Base-by-base conservation (phyloP, 2,113 vertebrate genomes). In the Sebastes fasciatus region DNA sequence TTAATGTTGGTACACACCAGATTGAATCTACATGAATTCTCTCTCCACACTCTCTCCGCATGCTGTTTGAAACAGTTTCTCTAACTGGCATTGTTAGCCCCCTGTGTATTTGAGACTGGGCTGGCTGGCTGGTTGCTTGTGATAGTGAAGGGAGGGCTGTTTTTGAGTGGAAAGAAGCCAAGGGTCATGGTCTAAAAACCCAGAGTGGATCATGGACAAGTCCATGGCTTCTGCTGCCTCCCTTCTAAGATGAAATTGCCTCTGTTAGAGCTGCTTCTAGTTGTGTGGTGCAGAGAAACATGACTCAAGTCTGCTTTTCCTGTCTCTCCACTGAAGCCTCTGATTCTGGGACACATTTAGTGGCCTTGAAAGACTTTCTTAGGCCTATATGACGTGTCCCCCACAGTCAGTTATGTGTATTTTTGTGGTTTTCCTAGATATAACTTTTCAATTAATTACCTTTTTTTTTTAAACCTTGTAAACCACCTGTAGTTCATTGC, bases 111-210 rank as follows among this genome's bases (percentile, higher is more conserved):
- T 0, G 2, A 72, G 14, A 14, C 48, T 26, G 54, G 52, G 17
- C 64, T 1, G 17, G 34, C 45, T 12, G 21, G 23, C 43, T 85
- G 65, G 62, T 69, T 61, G 45, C 43, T 70, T 0, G 8, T 64
- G 40, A 21, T 63, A n/a, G 58, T 58, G 49, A 62, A 54, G 26
- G 16, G 16, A 8, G 43, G 62, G 48, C 11, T 74, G 67, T 75
- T 79, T 62, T 54, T 17, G 13, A 52, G 57, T 52, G 21, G 4
- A 75, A 60, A 23, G 19, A 58, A 65, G 73, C 63, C 77, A 14
- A 66, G 52, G 60, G 78, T 87, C 88, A 77, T 60, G 48, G 61
- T 86, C 48, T 86, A 57, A 83, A 34, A 88, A 82, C 62, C 62
- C 79, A 2, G 49, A 88, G 74, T 13, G 13, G 73, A 70, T 85